phyloP scores from a whole-genome alignment of 2,113 vertebrate species.

The Hassar affinis region DNA sequence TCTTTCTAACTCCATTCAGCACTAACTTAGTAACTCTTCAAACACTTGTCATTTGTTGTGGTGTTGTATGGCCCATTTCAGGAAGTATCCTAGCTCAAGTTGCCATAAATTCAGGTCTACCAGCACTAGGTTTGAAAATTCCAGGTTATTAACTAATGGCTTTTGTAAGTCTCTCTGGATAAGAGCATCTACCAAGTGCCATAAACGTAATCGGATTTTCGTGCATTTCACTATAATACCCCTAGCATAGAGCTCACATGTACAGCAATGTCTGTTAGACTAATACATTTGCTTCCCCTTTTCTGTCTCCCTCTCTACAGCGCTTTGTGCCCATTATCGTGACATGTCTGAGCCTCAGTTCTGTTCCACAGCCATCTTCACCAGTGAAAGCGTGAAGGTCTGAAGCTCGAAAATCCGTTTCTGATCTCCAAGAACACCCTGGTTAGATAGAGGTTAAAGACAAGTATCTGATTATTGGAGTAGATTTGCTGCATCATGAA shows the following conservation, averaged over 20 bases:
- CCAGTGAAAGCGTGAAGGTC: slow-evolving; percentile 10
- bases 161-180: too few relatives aligned
- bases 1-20: too few relatives aligned
- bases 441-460: background rate
- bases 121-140: too few relatives aligned
- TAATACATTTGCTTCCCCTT: background rate
- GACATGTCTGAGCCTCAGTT: background rate
- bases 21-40: too few relatives aligned
- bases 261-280: background rate
- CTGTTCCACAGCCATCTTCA: slow-evolving; percentile 16
- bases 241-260: background rate
- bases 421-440: too few relatives aligned
- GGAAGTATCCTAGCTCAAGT: too few relatives aligned
- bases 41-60: too few relatives aligned
- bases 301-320: slow-evolving; percentile 40
- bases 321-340: slow-evolving; percentile 52
- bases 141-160: too few relatives aligned
- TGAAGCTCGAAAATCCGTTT: too few relatives aligned
- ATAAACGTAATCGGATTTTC: background rate
- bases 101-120: too few relatives aligned
- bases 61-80: too few relatives aligned
- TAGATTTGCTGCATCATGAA: background rate
- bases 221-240: background rate
- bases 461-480: background rate
- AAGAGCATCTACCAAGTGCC: too few relatives aligned